phyloP scores from a whole-genome alignment of 2,113 vertebrate genomes.

The Poeciliopsis prolifica region DNA sequence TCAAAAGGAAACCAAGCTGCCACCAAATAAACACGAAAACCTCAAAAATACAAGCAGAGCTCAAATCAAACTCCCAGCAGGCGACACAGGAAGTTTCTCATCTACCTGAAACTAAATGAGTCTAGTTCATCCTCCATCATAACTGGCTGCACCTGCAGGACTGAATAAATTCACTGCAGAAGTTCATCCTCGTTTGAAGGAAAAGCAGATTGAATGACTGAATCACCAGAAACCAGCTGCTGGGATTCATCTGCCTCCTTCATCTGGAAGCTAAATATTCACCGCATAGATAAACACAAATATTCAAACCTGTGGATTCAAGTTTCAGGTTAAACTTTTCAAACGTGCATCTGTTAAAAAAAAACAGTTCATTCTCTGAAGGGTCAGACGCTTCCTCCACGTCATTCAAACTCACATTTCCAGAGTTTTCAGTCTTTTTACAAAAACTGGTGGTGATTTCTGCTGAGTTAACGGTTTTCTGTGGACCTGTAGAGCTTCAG shows the following conservation, averaged over 20 bases:
- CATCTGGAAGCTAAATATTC: not conserved
- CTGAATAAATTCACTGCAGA: not conserved
- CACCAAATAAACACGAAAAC: not conserved
- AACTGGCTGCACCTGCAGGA: not conserved
- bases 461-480: too few relatives aligned
- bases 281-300: not conserved
- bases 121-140: not conserved
- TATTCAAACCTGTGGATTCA: too few relatives aligned
- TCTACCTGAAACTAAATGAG: not conserved
- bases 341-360: too few relatives aligned
- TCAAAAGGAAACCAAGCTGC: not conserved
- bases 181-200: not conserved
- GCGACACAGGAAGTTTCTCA: not conserved
- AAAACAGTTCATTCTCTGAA: too few relatives aligned
- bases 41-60: not conserved
- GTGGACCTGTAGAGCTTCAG: too few relatives aligned
- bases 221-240: not conserved
- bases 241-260: not conserved
- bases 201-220: not conserved
- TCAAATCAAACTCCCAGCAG: not conserved
- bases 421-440: too few relatives aligned
- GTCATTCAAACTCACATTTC: too few relatives aligned
- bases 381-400: too few relatives aligned
- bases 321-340: too few relatives aligned
- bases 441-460: too few relatives aligned